Conservation (phyloP, 1,140 invertebrate genomes). For the Tyrophagus putrescentiae region DNA sequence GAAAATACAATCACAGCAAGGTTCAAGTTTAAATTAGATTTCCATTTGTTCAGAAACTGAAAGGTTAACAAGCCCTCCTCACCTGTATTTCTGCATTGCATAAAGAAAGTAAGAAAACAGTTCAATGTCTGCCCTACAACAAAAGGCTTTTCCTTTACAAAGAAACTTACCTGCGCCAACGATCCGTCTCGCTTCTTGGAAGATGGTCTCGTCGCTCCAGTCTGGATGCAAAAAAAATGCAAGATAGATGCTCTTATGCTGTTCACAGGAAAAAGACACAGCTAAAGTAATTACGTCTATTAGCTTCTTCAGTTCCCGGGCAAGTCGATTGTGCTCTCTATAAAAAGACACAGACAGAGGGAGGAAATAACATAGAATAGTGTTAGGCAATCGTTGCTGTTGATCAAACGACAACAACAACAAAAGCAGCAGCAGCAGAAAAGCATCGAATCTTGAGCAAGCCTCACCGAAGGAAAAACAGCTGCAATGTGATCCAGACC, state of each 20-base stretch:
- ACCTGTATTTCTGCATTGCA: no score
- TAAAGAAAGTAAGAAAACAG: no score
- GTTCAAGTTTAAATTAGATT: no score
- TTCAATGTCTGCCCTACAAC: no score
- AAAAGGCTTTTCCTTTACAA: no score
- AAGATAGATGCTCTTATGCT: no score
- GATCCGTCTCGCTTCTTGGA: slow-evolving; percentile 54
- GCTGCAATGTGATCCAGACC: slow-evolving; percentile 33
- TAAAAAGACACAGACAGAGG: no score
- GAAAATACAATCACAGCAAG: no score
- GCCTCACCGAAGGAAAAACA: slow-evolving; percentile 29
- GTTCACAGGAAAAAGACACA: slow-evolving; percentile 26
- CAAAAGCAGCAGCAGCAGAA: neutral
- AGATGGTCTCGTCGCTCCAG: slow-evolving; percentile 29
- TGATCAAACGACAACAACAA: neutral
- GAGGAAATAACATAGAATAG: no score
- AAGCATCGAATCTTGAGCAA: neutral
- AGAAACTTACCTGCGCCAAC: slow-evolving; percentile 66
- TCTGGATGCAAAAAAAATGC: slow-evolving; percentile 24
- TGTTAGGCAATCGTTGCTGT: neutral
- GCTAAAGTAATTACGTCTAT: slow-evolving; percentile 31
- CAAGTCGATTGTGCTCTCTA: slow-evolving; percentile 40
- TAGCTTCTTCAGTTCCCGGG: slow-evolving; percentile 36
- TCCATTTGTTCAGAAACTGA: no score
- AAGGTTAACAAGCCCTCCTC: no score